Evolutionary conservation across 2,113 vertebrate species (phyloP), one percentile per base, ranked within the genome.

Genomic region (Sylvilagus bachmani): DNA sequence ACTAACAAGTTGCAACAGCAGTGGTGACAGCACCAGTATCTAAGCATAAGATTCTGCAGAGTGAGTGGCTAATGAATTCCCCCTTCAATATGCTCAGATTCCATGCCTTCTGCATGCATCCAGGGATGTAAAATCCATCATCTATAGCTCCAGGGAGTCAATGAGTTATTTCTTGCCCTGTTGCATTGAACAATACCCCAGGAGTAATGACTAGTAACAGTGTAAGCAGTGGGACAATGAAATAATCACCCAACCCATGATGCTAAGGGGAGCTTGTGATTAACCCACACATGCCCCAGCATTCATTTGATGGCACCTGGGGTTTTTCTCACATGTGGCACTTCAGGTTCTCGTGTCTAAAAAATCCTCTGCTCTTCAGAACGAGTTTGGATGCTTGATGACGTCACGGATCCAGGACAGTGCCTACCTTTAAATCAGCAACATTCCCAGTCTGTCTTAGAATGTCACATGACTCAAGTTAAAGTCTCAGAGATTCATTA

Each of bases 31-130:
- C 74, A 70, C 78, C 9, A 21, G 55, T 29, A 94, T 91, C 92
- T 95, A 70, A 16, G 77, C 62, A 89, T 77, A 96, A 51, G 81
- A 91, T 64, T 67, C 58, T 16, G 0, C 88, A 25, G 49, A 91
- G 95, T 38, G 87, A 97, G 84, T 95, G 95, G 86, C 87, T 98
- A 98, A 98, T 96, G 96, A 98, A 98, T 97, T 90, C 92, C 94
- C 79, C 19, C 83, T 96, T 89, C 97, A 96, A 89, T 97, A 88
- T 4, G 16, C 89, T 73, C 74, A 95, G 96, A 33, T 78, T 96
- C 83, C 74, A 66, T 1, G 12, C 78, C 95, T 94, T 89, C 84
- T 73, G 87, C 96, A 84, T 87, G 75, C 78, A 97, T 93, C 51
- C 13, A 31, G 64, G 86, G 86, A 97, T 97, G 74, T 89, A 24